These are phyloP conservation scores for Otus sunia DNA, from an alignment of 2,113 vertebrate species.

Conservation along the genomic window DNA sequence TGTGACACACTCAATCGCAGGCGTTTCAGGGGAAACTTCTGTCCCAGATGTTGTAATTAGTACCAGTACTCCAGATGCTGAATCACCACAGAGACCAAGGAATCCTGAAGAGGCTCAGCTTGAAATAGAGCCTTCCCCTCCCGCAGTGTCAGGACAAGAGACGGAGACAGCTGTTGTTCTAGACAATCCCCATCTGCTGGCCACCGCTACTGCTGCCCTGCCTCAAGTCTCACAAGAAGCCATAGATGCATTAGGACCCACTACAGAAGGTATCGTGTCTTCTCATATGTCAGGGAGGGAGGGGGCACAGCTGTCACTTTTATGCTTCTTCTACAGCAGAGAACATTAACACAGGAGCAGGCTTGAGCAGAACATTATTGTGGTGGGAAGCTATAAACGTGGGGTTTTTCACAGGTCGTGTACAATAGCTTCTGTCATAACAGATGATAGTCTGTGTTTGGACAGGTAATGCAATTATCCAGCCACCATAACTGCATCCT, in stretches of 20 bases:
- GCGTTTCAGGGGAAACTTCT: constrained; percentile 61
- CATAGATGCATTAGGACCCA: constrained; percentile 25
- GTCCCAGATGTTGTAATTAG: constrained; percentile 16
- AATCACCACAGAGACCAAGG: constrained; percentile 38
- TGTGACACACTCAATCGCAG: neutral
- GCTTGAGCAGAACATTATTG: neutral
- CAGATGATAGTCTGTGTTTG: neutral
- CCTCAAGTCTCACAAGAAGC: constrained; percentile 55
- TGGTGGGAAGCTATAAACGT: neutral
- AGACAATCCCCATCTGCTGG: constrained; percentile 4
- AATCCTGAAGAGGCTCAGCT: constrained; percentile 55
- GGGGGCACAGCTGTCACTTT: neutral
- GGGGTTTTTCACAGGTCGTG: neutral
- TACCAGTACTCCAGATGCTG: constrained; percentile 60
- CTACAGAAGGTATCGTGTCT: constrained; percentile 67
- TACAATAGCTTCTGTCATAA: neutral
- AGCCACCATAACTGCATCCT: neutral
- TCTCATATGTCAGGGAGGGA: neutral
- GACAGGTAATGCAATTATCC: neutral
- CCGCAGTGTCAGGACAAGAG: constrained; percentile 39
- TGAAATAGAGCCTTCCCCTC: constrained; percentile 53
- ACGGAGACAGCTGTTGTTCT: constrained; percentile 3
- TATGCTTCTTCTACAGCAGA: neutral
- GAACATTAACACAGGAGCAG: neutral
- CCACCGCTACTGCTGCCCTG: constrained; percentile 34